These are phyloP conservation scores for Melikaiella ostensackeni DNA, from an alignment of 2,888 invertebrate species.

Conservation along the genomic window DNA sequence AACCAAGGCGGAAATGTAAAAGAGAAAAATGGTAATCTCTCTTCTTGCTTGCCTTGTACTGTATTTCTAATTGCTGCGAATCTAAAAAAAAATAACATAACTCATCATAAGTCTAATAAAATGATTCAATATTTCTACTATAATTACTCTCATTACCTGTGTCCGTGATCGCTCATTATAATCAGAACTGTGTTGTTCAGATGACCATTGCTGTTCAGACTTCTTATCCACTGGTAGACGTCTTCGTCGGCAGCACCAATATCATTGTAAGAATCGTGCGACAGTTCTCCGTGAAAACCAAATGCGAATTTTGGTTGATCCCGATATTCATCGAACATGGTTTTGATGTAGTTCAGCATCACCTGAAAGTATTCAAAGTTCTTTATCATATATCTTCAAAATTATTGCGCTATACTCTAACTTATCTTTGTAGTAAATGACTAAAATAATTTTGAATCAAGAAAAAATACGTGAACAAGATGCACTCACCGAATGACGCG, in stretches of 20 bases:
- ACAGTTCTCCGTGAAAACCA: conserved; percentile 92
- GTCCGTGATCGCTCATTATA: conserved; percentile 96
- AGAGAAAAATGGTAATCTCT: conserved; percentile 92
- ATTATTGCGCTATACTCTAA: no score
- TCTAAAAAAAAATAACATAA: conserved; percentile 78
- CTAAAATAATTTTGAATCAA: no score
- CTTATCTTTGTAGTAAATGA: no score
- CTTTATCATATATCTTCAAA: background rate
- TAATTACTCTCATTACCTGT: conserved; percentile 80
- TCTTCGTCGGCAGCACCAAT: conserved; percentile 89
- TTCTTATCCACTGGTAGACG: conserved; percentile 82
- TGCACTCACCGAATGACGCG: conserved; percentile 84
- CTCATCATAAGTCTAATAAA: background rate
- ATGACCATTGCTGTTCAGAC: conserved; percentile 81
- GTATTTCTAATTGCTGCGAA: conserved; percentile 90
- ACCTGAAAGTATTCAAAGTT: conserved; percentile 69
- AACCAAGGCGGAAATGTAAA: conserved; percentile 87
- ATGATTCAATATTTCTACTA: conserved; percentile 33
- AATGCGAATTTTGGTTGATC: conserved; percentile 89
- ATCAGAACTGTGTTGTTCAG: conserved; percentile 90
- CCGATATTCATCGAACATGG: conserved; percentile 81
- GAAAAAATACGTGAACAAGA: background rate
- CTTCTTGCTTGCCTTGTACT: conserved; percentile 94
- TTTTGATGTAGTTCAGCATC: conserved; percentile 79
- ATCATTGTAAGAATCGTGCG: conserved; percentile 91